Percentiles rank a stretch among this genome's conserved stretches.
phyloP scores from a whole-genome alignment of 92 coral and sea anemone species.

The Pocillopora meandrina region DNA sequence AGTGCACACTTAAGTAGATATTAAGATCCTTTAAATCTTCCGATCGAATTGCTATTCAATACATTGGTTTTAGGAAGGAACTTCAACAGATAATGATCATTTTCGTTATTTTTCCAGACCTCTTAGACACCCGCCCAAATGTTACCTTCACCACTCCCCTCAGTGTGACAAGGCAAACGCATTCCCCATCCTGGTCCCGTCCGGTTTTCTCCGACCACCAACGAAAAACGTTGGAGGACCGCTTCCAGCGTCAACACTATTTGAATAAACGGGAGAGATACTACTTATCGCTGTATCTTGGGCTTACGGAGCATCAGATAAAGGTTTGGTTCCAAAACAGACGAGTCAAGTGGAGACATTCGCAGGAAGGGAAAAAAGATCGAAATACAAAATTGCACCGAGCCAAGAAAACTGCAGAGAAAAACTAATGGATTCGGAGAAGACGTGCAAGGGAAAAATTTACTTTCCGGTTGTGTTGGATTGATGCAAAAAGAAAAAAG shows the following conservation, averaged over 20 bases:
- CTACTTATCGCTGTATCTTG: conserved; percentile 45
- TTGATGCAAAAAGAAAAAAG: neutral
- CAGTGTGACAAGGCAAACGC: neutral
- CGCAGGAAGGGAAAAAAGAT: neutral
- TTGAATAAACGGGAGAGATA: conserved; percentile 42
- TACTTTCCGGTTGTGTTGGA: neutral
- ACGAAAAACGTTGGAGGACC: conserved; percentile 50
- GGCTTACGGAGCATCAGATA: conserved; percentile 65
- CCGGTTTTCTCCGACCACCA: conserved; percentile 67
- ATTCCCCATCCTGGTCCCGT: conserved; percentile 45
- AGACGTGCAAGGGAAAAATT: neutral
- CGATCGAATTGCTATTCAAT: neutral
- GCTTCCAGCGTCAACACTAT: conserved; percentile 55
- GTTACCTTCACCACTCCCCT: neutral
- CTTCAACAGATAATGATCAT: neutral
- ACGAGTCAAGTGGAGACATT: conserved; percentile 51
- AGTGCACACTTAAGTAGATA: neutral
- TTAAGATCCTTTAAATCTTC: neutral
- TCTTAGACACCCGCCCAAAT: neutral
- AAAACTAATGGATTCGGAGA: neutral
- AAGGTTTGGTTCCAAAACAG: conserved; percentile 73
- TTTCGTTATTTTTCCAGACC: conserved; percentile 10
- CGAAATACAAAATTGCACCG: neutral
- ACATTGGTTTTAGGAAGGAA: neutral
- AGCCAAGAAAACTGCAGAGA: neutral